Percentiles rank a stretch among this genome's conserved stretches.
Evolutionary conservation across 2,113 vertebrate species (phyloP).

Genomic region (Dicentrarchus labrax): DNA sequence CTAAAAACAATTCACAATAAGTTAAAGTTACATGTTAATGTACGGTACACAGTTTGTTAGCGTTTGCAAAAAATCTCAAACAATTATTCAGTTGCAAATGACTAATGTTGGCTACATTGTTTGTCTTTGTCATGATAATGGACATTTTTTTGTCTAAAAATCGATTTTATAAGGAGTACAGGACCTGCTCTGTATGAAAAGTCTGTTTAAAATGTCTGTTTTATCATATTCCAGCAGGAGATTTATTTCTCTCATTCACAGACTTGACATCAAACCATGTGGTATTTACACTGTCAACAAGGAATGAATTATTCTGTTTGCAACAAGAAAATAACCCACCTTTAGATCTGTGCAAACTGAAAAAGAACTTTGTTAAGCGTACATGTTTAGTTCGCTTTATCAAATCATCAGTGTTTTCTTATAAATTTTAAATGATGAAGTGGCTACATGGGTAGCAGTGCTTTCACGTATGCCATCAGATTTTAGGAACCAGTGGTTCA

Average conservation of each 20-base stretch:
- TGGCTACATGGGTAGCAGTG: not conserved
- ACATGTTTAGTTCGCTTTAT: too few species aligned
- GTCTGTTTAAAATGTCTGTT: too few species aligned
- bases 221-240: not conserved
- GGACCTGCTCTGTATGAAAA: too few species aligned
- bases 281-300: not conserved
- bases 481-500: not conserved
- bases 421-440: conserved; percentile 15
- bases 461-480: not conserved
- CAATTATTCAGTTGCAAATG: not conserved
- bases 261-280: not conserved
- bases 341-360: conserved; percentile 9
- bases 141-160: not conserved
- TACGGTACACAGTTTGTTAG: too few species aligned
- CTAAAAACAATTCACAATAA: not conserved
- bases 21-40: not conserved
- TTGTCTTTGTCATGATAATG: not conserved
- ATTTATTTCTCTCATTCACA: not conserved
- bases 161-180: not conserved
- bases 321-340: not conserved
- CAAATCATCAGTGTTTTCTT: not conserved
- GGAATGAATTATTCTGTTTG: not conserved
- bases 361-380: too few species aligned
- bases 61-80: not conserved
- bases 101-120: not conserved